Evolutionary conservation across 2,888 invertebrate genomes (phyloP).

Genomic region (Philereme transversata): DNA sequence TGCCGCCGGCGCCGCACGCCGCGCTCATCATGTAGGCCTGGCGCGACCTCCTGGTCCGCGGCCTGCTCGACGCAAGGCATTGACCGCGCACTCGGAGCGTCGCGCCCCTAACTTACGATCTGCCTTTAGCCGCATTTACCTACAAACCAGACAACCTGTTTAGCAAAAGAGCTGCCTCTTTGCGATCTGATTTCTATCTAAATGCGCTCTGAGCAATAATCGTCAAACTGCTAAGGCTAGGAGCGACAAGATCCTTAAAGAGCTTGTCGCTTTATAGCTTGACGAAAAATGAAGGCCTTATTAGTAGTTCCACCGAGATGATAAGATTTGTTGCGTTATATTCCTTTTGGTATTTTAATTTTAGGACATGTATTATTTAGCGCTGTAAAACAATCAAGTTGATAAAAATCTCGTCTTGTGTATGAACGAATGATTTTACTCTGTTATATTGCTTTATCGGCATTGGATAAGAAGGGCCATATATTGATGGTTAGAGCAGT

Average conservation of each 20-base stretch:
- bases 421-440: background rate
- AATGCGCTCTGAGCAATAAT: constrained; percentile 7
- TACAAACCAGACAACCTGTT: background rate
- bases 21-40: constrained; percentile 79
- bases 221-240: constrained; percentile 18
- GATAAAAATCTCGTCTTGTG: background rate
- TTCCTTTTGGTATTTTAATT: constrained; percentile 7
- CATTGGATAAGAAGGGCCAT: constrained; percentile 20
- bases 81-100: constrained; percentile 71
- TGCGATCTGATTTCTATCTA: background rate
- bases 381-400: background rate
- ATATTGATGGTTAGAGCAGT: constrained; percentile 12
- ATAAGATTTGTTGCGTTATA: constrained; percentile 36
- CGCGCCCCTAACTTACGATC: constrained; percentile 46
- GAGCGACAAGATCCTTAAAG: constrained; percentile 17
- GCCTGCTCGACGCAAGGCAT: constrained; percentile 68
- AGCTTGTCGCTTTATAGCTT: constrained; percentile 25
- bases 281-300: constrained; percentile 44
- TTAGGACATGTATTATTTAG: constrained; percentile 1
- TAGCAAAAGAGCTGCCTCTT: background rate
- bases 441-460: constrained; percentile 9
- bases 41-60: constrained; percentile 82
- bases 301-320: constrained; percentile 45
- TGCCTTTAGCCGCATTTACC: background rate
- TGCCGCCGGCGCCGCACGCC: constrained; percentile 68